phyloP scores from a whole-genome alignment of 2,113 vertebrate species.

The Synodontis membranacea region DNA sequence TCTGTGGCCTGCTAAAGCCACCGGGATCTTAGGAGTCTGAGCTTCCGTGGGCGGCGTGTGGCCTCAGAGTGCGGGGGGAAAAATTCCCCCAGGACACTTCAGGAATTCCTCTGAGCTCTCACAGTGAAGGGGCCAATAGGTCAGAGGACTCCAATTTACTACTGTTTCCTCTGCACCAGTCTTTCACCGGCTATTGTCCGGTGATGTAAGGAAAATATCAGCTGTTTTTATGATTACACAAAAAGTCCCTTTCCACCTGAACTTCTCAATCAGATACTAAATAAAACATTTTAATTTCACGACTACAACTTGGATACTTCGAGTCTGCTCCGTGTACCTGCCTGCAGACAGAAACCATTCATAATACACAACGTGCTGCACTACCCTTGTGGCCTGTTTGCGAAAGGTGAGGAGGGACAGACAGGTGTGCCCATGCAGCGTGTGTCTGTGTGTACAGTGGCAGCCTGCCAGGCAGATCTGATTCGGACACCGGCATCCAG shows the following conservation, averaged over 20 bases:
- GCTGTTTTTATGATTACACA: slow-evolving; percentile 7
- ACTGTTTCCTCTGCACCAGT: slow-evolving; percentile 20
- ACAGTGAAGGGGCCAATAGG: slow-evolving; percentile 36
- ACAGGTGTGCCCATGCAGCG: slow-evolving; percentile 21
- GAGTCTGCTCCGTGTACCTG: not conserved
- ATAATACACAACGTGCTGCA: slow-evolving; percentile 40
- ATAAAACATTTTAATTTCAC: slow-evolving; percentile 26
- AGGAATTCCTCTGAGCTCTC: slow-evolving; percentile 50
- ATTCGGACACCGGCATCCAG: slow-evolving; percentile 22
- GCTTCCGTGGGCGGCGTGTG: slow-evolving; percentile 26
- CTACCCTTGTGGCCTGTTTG: slow-evolving; percentile 29
- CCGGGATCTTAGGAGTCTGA: slow-evolving; percentile 39
- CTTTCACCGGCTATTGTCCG: slow-evolving; percentile 15
- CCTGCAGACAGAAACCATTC: slow-evolving; percentile 18
- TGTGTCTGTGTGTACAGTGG: slow-evolving; percentile 19
- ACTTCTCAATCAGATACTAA: slow-evolving; percentile 24
- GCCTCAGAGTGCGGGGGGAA: slow-evolving; percentile 34
- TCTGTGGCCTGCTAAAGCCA: slow-evolving; percentile 40
- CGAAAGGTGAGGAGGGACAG: slow-evolving; percentile 37
- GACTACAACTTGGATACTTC: not conserved
- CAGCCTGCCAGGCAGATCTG: slow-evolving; percentile 1
- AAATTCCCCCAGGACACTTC: slow-evolving; percentile 43
- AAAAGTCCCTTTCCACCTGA: slow-evolving; percentile 23
- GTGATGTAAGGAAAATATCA: slow-evolving; percentile 20
- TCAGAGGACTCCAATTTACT: slow-evolving; percentile 38